These are phyloP conservation scores for Drosophila phalerata DNA, from an alignment of 2,888 invertebrate genomes.

Conservation along the genomic window DNA sequence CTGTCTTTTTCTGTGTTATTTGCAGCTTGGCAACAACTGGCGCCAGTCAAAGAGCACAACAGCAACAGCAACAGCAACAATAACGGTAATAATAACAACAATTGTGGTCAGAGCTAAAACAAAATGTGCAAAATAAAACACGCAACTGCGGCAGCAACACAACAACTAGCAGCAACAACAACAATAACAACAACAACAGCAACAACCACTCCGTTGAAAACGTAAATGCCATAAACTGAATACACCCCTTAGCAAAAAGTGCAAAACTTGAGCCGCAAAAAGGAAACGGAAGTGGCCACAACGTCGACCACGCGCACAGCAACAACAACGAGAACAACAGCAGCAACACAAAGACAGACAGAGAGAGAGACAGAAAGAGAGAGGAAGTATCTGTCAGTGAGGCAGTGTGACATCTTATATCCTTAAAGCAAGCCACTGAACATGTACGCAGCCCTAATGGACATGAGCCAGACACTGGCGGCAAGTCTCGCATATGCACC, in stretches of 20 bases:
- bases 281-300: conserved; percentile 52
- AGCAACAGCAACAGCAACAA: conserved; percentile 24
- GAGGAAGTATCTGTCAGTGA: background rate
- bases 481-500: conserved; percentile 66
- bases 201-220: conserved; percentile 26
- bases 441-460: conserved; percentile 66
- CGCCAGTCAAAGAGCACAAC: conserved; percentile 32
- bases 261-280: conserved; percentile 18
- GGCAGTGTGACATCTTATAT: background rate
- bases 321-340: conserved; percentile 10
- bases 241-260: conserved; percentile 33
- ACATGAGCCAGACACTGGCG: conserved; percentile 65
- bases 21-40: conserved; percentile 62
- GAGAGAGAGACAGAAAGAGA: background rate
- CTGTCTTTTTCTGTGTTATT: conserved; percentile 5
- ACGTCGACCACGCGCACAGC: conserved; percentile 30
- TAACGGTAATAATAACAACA: conserved; percentile 30
- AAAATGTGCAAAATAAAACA: conserved; percentile 75
- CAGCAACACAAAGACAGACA: background rate
- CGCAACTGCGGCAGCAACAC: conserved; percentile 56
- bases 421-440: conserved; percentile 7
- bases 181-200: conserved; percentile 8
- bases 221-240: conserved; percentile 54
- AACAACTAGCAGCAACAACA: conserved; percentile 24
- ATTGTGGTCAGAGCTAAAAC: conserved; percentile 58